phyloP scores from a whole-genome alignment of 2,113 vertebrate species.

The Noctilio leporinus region DNA sequence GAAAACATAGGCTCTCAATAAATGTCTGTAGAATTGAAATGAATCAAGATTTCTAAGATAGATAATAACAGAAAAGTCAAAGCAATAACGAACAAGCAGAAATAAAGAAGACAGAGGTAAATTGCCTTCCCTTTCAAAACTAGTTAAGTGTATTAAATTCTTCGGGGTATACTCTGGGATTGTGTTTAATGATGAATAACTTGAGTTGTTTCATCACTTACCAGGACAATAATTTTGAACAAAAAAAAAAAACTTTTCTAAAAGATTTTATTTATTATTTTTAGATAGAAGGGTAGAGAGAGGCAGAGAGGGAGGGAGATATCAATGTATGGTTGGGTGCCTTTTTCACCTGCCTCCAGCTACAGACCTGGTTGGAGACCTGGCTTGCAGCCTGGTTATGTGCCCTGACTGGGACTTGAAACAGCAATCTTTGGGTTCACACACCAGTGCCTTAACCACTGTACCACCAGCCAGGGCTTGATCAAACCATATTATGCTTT shows the following conservation, averaged over 20 bases:
- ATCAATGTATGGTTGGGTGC: too few species aligned
- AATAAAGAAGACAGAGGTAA: neutral
- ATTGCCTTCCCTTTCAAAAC: neutral
- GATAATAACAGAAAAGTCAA: neutral
- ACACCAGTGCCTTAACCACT: too few species aligned
- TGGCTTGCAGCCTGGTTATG: too few species aligned
- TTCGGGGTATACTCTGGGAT: neutral
- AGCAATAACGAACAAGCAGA: neutral
- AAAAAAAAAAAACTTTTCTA: too few species aligned
- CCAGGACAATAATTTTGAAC: neutral
- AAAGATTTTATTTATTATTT: too few species aligned
- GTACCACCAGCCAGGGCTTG: too few species aligned
- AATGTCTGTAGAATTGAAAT: neutral
- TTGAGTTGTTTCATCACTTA: neutral
- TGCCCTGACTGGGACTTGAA: too few species aligned
- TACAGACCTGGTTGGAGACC: too few species aligned
- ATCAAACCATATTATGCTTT: neutral
- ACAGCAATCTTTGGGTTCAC: too few species aligned
- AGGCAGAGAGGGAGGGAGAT: too few species aligned
- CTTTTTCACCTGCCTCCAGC: too few species aligned
- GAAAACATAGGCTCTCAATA: neutral
- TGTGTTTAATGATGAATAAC: neutral
- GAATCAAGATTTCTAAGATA: neutral
- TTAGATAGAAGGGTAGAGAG: too few species aligned
- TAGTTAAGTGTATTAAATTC: neutral